Conservation (phyloP, 2,888 invertebrate species). For the Papilio protenor region DNA sequence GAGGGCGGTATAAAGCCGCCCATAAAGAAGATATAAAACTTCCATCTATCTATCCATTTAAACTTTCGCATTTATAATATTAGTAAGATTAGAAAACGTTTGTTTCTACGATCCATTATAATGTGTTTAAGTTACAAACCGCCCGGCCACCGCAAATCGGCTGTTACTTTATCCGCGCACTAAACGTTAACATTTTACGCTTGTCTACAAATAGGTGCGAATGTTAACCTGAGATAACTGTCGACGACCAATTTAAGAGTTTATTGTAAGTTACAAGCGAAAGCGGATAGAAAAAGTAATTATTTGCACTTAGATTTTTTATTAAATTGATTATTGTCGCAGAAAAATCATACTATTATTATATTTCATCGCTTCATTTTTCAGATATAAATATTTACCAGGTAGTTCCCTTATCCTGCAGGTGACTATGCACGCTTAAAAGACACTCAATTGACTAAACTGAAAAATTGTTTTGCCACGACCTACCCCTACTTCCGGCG, state of each 20-base stretch:
- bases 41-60: conserved; percentile 71
- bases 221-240: conserved; percentile 61
- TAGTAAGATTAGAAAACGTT: background rate
- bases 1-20: no score
- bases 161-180: conserved; percentile 30
- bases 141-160: conserved; percentile 14
- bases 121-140: conserved; percentile 19
- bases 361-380: no score
- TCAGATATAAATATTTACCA: no score
- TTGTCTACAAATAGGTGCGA: conserved; percentile 65
- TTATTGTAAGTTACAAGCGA: conserved; percentile 46
- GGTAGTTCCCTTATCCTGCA: no score
- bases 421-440: no score
- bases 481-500: no score
- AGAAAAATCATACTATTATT: background rate
- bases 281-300: conserved; percentile 40
- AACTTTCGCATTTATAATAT: no score
- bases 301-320: background rate
- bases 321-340: background rate
- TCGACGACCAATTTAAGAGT: conserved; percentile 51
- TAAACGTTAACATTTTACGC: conserved; percentile 56
- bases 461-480: no score
- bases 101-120: background rate
- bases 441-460: no score
- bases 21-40: no score